Conservation (phyloP, 2,113 vertebrate genomes). For the Hymenochirus boettgeri region DNA sequence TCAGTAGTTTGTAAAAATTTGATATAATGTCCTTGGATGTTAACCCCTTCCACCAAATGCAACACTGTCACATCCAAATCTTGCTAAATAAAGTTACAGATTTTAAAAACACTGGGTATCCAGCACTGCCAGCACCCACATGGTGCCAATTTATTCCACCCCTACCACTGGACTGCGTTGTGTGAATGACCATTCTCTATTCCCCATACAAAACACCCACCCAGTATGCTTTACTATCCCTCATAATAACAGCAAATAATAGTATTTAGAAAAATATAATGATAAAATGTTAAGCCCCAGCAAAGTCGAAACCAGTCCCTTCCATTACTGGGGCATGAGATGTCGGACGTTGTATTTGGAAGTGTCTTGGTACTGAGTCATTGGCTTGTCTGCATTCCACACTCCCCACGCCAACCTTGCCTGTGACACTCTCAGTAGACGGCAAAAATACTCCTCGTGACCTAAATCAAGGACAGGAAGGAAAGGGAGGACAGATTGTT, state of each 20-base stretch:
- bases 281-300: slow-evolving; percentile 66
- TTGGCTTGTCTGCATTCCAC: slow-evolving; percentile 98
- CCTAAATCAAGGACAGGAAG: slow-evolving; percentile 59
- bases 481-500: too few relatives aligned
- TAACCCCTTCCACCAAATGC: too few relatives aligned
- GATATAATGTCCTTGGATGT: too few relatives aligned
- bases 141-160: too few relatives aligned
- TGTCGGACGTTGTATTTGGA: slow-evolving; percentile 98
- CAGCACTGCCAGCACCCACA: too few relatives aligned
- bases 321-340: slow-evolving; percentile 93
- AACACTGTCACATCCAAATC: too few relatives aligned
- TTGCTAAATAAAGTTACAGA: too few relatives aligned
- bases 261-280: slow-evolving; percentile 84
- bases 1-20: too few relatives aligned
- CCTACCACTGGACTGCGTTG: too few relatives aligned
- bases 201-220: too few relatives aligned
- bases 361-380: slow-evolving; percentile 96
- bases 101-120: too few relatives aligned
- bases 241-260: slow-evolving; percentile 72
- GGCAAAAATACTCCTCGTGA: slow-evolving; percentile 98
- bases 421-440: slow-evolving; percentile 94
- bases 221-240: slow-evolving; percentile 49
- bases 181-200: too few relatives aligned
- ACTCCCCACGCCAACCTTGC: slow-evolving; percentile 96
- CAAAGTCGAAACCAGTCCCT: slow-evolving; percentile 50